Conservation (phyloP, 2,797 vertebrate species). For the Oryzias sinensis region DNA sequence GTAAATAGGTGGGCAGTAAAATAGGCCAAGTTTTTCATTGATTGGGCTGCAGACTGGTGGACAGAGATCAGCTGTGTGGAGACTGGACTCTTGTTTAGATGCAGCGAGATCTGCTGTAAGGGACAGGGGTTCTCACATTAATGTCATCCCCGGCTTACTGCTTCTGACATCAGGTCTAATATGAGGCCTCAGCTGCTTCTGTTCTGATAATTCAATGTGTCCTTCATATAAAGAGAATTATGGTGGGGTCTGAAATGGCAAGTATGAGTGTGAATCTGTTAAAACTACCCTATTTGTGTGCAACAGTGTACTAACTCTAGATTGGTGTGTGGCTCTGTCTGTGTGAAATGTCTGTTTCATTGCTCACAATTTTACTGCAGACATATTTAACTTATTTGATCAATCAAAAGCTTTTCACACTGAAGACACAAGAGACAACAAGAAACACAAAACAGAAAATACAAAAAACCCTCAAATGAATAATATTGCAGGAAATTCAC, state of each 20-base stretch:
- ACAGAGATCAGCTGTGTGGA: slow-evolving; percentile 20
- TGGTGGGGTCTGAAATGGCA: slow-evolving; percentile 58
- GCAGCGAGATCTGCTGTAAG: slow-evolving; percentile 49
- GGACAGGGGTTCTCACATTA: slow-evolving; percentile 57
- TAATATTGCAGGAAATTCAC: no score
- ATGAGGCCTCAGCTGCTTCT: slow-evolving; percentile 58
- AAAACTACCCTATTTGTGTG: slow-evolving; percentile 24
- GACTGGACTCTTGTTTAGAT: slow-evolving; percentile 29
- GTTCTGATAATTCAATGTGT: slow-evolving; percentile 60
- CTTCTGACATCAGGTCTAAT: slow-evolving; percentile 64
- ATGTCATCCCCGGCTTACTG: slow-evolving; percentile 59
- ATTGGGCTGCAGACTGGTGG: slow-evolving; percentile 42
- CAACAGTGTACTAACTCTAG: slow-evolving; percentile 10
- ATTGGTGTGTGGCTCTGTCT: slow-evolving; percentile 11
- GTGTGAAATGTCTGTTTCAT: background rate
- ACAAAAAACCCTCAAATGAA: no score
- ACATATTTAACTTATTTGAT: no score
- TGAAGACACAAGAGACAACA: no score
- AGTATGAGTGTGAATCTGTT: slow-evolving; percentile 28
- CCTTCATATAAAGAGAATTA: slow-evolving; percentile 46
- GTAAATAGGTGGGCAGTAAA: slow-evolving; percentile 56
- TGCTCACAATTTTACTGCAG: no score
- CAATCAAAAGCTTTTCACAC: no score
- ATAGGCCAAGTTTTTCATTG: slow-evolving; percentile 37
- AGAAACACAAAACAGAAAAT: no score